Base-by-base conservation (phyloP, 92 coral and sea anemone genomes). In the Phenganax stokvisi region DNA sequence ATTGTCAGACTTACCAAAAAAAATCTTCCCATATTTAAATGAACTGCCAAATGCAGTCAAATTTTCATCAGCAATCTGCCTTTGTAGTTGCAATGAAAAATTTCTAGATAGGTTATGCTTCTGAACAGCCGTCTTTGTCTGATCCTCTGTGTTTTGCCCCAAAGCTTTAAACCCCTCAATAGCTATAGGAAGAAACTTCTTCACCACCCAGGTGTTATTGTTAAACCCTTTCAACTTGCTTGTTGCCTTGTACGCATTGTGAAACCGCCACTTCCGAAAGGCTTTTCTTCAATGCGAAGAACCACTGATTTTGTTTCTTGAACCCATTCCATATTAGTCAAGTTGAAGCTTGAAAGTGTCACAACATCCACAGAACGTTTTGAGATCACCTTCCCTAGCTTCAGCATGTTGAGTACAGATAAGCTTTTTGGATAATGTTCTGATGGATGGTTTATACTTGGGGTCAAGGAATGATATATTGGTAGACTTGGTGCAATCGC, bases 211-310 rank as follows among this genome's bases (percentile, higher is more conserved):
- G 56, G 92, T 87, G 20, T 29, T 80, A 13, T 84, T 51, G 28
- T 76, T 84, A 78, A 89, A 86, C 3, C 85, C 92, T 56, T 37
- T 1, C 4, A 4, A 37, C 47, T 37, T 37, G 47, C 47, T 37
- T 37, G 47, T 37, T 37, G 47, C 47, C 47, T 37, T 37, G 37
- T 75, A 89, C 25, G 90, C 89, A 79, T 87, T 62, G 56, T 85
- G 74, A 65, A 89, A 89, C 53, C 92, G 31, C 89, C 92, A 86
- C 75, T 66, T 79, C 89, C 87, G 54, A 86, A 89, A 57, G 77
- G 77, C 56, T 52, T 52, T 56, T 73, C 77, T 10, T n/a, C 13
- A 9, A 73, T 15, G 60, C 51, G 6, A 65, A 85, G 85, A 72
- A 85, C 91, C 63, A 85, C 87, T 28, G 77, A 27, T 20, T 71